Base-by-base conservation (phyloP, 2,113 vertebrate species). In the Recurvirostra avosetta region DNA sequence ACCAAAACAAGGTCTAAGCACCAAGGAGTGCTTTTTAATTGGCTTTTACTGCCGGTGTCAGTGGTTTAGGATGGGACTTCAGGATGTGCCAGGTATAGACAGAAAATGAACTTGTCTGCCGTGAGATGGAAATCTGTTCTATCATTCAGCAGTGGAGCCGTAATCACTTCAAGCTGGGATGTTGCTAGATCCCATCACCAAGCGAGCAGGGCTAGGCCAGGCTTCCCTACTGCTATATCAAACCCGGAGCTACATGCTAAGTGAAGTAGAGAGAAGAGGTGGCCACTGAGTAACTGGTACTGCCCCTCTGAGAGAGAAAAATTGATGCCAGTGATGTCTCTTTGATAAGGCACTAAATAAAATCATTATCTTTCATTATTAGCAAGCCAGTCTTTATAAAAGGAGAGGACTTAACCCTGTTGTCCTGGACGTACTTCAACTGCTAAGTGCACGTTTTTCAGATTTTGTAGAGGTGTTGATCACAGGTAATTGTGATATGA, bases 181-280 rank as follows among this genome's bases (percentile, higher is more conserved):
- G 10, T 56, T 53, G 12, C 32, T 43, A 26, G 67, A 59, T 36
- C n/a, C 32, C 23, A 34, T 61, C 36, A 66, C 26, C 17, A 32
- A 4, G 27, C 0, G 1, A 63, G n/a, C n/a, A 30, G 11, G n/a
- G 20, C 55, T 30, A n/a, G 50, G 25, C 40, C 32, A 40, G 56
- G n/a, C 50, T 83, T 83, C 23, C 11, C 19, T 14, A 9, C 61
- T 50, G 63, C 62, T 55, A 0, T n/a, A 23, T 34, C 41, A 45
- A 52, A 41, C 21, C 49, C 1, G 0, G 47, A 87, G 38, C 41
- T 43, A 0, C 0, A 1, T 49, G 36, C 45, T 49, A 11, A 38
- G 50, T 11, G 32, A 50, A 26, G 32, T 0, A 32, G 6, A 41
- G 52, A 71, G 67, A 73, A 77, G 67, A 62, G 36, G 15, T 55